phyloP scores from a whole-genome alignment of 1,140 invertebrate species.

The Homalodisca vitripennis region DNA sequence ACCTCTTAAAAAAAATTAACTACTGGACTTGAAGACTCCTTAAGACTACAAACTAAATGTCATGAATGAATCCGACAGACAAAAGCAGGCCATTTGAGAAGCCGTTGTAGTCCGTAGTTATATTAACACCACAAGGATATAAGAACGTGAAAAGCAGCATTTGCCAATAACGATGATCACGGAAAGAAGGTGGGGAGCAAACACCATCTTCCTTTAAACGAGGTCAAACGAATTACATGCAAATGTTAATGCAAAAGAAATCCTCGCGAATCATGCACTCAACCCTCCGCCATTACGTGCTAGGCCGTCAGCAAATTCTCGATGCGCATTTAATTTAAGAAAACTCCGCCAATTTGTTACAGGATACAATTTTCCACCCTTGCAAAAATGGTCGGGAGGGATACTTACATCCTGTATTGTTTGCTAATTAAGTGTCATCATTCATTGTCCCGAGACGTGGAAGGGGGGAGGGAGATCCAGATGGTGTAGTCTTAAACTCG shows the following conservation, averaged over 20 bases:
- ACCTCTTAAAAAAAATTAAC: too few species aligned
- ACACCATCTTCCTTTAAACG: neutral
- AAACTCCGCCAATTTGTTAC: neutral
- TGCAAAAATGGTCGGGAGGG: neutral
- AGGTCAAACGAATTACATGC: neutral
- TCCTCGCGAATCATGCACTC: neutral
- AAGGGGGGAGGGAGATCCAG: too few species aligned
- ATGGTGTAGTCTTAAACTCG: neutral
- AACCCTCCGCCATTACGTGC: neutral
- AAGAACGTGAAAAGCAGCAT: too few species aligned
- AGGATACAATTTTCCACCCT: neutral
- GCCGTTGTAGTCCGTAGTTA: too few species aligned
- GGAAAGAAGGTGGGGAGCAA: too few species aligned
- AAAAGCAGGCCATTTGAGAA: too few species aligned
- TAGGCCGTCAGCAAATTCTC: too few species aligned
- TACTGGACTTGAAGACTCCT: too few species aligned
- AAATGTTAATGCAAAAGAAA: neutral
- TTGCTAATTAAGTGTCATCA: neutral
- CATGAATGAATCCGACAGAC: too few species aligned
- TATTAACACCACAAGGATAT: too few species aligned
- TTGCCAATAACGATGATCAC: too few species aligned
- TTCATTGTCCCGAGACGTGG: neutral
- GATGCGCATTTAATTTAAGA: neutral
- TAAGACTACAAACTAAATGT: too few species aligned
- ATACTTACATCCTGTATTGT: neutral